Evolutionary conservation across 2,113 vertebrate species (phyloP), one percentile per base, ranked within the genome.

Genomic region (Peucedramus taeniatus): DNA sequence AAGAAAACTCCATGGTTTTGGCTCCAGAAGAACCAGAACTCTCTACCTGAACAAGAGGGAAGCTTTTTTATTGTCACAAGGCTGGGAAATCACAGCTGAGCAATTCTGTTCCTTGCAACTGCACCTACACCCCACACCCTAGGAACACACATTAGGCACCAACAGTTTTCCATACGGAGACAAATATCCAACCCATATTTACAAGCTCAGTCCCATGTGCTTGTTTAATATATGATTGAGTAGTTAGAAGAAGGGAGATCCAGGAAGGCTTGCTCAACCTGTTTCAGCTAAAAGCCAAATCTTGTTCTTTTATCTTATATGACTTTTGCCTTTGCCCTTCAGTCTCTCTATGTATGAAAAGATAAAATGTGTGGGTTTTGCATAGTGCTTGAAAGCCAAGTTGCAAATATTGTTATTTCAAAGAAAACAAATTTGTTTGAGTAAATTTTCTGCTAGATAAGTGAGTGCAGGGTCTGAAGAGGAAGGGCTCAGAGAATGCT

Each of bases 41-140:
- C 33, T 84, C 42, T 20, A 56, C 4, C 2, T 0, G 0, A 89
- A 35, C 8, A 76, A 85, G 24, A 0, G 0, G 30, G 69, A 78
- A 88, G 37, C 10, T 72, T 37, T 66, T 89, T 57, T 56, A 37
- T 50, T 68, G 39, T 65, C 45, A 65, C 10, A 50, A 54, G 26
- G 27, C n/a, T 91, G 54, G 21, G 47, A 82, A 83, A 94, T 83
- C 45, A 84, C 49, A 85, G 14, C 53, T 61, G 37, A 63, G 19
- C 26, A 68, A 45, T 49, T 87, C 23, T 75, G 27, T 39, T 83
- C n/a, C 75, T 60, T 79, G 30, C 61, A 75, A 56, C 30, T 69
- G 78, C 61, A 91, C 42, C 37, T 59, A 56, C 21, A 68, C 13
- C 7, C 31, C 63, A 56, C 19, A 81, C 13, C 8, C n/a, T 63